phyloP scores from a whole-genome alignment of 2,888 invertebrate species.

The Melanostoma mellinum region DNA sequence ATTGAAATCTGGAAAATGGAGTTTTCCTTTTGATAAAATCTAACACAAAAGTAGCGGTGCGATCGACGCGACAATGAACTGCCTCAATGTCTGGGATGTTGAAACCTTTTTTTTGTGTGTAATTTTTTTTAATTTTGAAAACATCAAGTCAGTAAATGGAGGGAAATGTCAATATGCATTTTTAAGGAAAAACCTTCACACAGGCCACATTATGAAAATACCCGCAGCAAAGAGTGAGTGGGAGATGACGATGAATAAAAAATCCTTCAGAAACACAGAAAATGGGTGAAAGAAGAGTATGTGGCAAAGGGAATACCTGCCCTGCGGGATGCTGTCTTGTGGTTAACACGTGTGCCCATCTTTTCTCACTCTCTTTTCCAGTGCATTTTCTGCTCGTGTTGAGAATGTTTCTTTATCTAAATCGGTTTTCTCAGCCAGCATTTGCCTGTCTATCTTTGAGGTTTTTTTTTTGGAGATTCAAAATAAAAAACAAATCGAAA shows the following conservation, averaged over 20 bases:
- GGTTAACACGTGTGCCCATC: slow-evolving; percentile 70
- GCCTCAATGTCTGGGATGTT: slow-evolving; percentile 69
- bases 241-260: slow-evolving; percentile 13
- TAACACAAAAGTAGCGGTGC: slow-evolving; percentile 19
- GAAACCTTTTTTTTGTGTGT: slow-evolving; percentile 33
- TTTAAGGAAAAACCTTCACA: slow-evolving; percentile 30
- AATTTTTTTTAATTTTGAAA: slow-evolving; percentile 36
- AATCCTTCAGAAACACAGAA: slow-evolving; percentile 42
- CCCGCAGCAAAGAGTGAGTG: slow-evolving; percentile 1
- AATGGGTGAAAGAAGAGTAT: slow-evolving; percentile 15
- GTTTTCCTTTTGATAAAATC: slow-evolving; percentile 44
- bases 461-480: slow-evolving; percentile 6
- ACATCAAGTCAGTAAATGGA: slow-evolving; percentile 49
- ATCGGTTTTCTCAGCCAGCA: slow-evolving; percentile 52
- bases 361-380: slow-evolving; percentile 37
- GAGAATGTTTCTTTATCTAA: slow-evolving; percentile 54
- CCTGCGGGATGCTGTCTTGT: slow-evolving; percentile 67
- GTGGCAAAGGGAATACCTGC: slow-evolving; percentile 62
- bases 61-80: slow-evolving; percentile 36
- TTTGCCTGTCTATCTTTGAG: slow-evolving; percentile 30
- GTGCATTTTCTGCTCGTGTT: slow-evolving; percentile 11
- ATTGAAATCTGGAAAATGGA: slow-evolving; percentile 33
- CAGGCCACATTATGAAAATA: slow-evolving; percentile 64
- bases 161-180: slow-evolving; percentile 44
- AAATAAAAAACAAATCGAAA: slow-evolving; percentile 4